Evolutionary conservation across 2,113 vertebrate genomes (phyloP), one percentile per base, ranked within the genome.

Genomic region (Oceanodroma tethys): DNA sequence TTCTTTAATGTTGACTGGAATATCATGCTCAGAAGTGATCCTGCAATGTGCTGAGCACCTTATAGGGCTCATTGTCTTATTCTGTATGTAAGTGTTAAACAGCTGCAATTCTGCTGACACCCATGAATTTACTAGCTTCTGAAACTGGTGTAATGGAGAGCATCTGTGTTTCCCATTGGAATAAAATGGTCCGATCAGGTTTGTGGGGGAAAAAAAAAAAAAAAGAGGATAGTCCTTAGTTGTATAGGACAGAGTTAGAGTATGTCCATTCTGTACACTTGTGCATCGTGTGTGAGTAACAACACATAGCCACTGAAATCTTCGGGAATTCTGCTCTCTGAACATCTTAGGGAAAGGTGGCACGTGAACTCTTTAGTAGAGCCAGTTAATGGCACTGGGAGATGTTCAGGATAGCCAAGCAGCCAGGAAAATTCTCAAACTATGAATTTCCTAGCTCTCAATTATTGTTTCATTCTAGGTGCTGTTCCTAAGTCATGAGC

Each of bases 261-360:
- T 13, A 8, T 23, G 22, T n/a, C 43, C 2, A 0, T 59, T 36
- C 5, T 45, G n/a, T 62, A 40, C 6, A 2, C 1, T 23, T 45
- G 38, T 55, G 26, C 10, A 2, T 48, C 0, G 0, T 4, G 22
- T 55, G 29, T 4, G 4, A 55, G 13, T 25, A 70, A 16, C 40
- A 76, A 1, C 5, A 13, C 5, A 3, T 7, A 63, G 58, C 26
- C 50, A 34, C 30, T 20, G 78, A 47, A 56, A n/a, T 15, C 29
- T 50, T 66, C 4, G 13, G 12, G 21, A 73, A 6, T 45, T 80
- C 53, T 53, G 11, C 9, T 45, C 19, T 71, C 38, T n/a, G 45
- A 36, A 32, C 36, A 25, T 29, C 16, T 42, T 32, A 11, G n/a
- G 43, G 26, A 52, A 71, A 52, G 34, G 16, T 43, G 34, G 36